Base-by-base conservation (phyloP, 2,113 vertebrate genomes). In the Recurvirostra avosetta region DNA sequence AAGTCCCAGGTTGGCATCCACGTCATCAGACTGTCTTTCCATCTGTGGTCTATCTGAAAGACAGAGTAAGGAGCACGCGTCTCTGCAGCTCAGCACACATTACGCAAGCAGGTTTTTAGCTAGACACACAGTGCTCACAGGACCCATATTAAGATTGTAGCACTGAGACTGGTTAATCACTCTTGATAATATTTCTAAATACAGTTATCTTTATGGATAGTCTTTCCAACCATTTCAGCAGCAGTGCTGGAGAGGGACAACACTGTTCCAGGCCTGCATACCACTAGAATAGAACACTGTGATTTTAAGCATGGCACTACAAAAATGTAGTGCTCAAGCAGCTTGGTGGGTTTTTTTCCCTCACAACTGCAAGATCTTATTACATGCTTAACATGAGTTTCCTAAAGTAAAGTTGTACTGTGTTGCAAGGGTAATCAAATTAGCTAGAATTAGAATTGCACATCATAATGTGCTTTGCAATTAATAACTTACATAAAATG, bases 401-500 rank as follows among this genome's bases (percentile, higher is more conserved):
- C 36, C 87, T 82, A 56, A 94, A 91, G 86, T 77, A 53, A 96
- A 96, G 93, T 62, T 85, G 76, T 75, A 84, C 61, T 79, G 43
- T 94, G 83, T 78, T 90, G 94, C 94, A 88, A 96, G 74, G 83
- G 56, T 87, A 97, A 98, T 93, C 85, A 97, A 97, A 96, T 96
- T 79, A 97, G 86, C 81, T 81, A 61, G 68, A 92, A 95, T 93
- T 92, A 90, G 72, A 95, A 92, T 63, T 83, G 91, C 92, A 96
- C 83, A 96, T 91, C 88, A 93, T 91, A 96, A 96, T 92, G 84
- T 84, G 84, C 90, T 90, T 92, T 76, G 72, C 77, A 88, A 93
- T 97, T 97, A 98, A 96, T 84, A 95, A 91, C 90, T 95, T 94
- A 95, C 15, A 95, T 83, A 95, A 97, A 97, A 95, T 19, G 81